Base-by-base conservation (phyloP, 2,797 vertebrate genomes). In the Xenentodon cancila region DNA sequence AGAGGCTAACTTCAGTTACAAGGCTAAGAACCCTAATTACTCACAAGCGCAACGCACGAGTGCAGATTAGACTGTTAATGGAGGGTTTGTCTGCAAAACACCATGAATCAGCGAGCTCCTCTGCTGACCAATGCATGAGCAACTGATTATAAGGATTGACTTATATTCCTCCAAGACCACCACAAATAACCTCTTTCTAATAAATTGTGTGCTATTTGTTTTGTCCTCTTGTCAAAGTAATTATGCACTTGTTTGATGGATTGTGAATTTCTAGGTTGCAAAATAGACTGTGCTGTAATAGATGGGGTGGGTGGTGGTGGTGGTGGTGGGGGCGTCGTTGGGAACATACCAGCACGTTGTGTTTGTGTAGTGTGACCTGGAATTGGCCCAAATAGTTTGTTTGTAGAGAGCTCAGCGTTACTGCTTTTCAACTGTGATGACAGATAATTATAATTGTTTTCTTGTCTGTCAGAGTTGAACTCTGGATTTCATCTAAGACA, bases 51-150 rank as follows among this genome's bases (percentile, higher is more conserved):
- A 69, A 64, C 69, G 73, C 54, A 67, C 53, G 53, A 75, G 73
- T 65, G 30, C 46, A 72, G 77, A 84, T 91, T 86, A 89, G 69
- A 76, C 58, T 71, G 34, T 85, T 83, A 90, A 85, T 84, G 75
- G 69, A 52, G 61, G 83, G 73, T 80, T 84, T 80, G 66, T 51
- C 71, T 73, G 17, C 19, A 71, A n/a, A 70, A 73, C 50, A 59
- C 17, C 45, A 69, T 83, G 75, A 85, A 75, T 80, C 77, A 75
- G 56, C 8, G 19, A 65, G 50, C 22, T 63, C 66, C 69, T 79
- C 48, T 37, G 8, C 65, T 80, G 77, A 88, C 80, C 84, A 74
- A 50, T 49, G 32, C 58, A 71, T 77, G 57, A 74, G 62, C 74
- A 59, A 64, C 71, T 79, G 63, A 80, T 71, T 75, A 76, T 64